These are phyloP conservation scores for Drosophila malerkotliana DNA, from an alignment of 1,140 invertebrate genomes.

Conservation along the genomic window DNA sequence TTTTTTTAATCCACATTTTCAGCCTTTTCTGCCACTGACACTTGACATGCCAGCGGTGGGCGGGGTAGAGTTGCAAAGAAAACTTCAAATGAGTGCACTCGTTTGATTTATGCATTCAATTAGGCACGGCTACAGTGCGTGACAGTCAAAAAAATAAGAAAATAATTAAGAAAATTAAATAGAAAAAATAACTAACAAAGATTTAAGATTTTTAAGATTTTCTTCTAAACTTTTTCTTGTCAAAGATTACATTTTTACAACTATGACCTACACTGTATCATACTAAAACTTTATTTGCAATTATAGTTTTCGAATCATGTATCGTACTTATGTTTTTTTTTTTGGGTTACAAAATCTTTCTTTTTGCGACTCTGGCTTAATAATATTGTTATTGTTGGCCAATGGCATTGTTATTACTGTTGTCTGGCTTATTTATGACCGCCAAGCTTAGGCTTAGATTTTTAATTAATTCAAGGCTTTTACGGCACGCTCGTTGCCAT, in stretches of 20 bases:
- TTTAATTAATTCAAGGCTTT: slow-evolving; percentile 81
- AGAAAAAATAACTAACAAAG: background rate
- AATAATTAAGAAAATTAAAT: background rate
- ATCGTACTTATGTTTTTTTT: slow-evolving; percentile 32
- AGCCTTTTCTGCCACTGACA: slow-evolving; percentile 61
- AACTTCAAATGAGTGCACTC: slow-evolving; percentile 71
- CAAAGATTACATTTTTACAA: background rate
- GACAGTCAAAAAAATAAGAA: background rate
- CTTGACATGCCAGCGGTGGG: slow-evolving; percentile 65
- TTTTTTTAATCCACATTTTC: slow-evolving; percentile 64
- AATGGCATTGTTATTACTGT: slow-evolving; percentile 45
- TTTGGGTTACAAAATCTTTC: slow-evolving; percentile 42
- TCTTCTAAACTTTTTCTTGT: background rate
- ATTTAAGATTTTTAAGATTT: background rate
- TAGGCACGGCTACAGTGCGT: slow-evolving; percentile 51
- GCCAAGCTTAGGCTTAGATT: slow-evolving; percentile 75
- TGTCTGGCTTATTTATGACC: slow-evolving; percentile 71
- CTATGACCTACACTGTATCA: background rate
- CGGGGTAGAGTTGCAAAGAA: slow-evolving; percentile 11
- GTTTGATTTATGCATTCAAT: slow-evolving; percentile 77
- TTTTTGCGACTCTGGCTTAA: slow-evolving; percentile 1
- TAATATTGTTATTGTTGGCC: slow-evolving; percentile 51
- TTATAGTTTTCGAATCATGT: slow-evolving; percentile 8
- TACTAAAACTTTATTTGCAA: slow-evolving; percentile 28
- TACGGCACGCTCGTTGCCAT: slow-evolving; percentile 44